Conservation (phyloP, 2,888 invertebrate species). For the Altica lythri region DNA sequence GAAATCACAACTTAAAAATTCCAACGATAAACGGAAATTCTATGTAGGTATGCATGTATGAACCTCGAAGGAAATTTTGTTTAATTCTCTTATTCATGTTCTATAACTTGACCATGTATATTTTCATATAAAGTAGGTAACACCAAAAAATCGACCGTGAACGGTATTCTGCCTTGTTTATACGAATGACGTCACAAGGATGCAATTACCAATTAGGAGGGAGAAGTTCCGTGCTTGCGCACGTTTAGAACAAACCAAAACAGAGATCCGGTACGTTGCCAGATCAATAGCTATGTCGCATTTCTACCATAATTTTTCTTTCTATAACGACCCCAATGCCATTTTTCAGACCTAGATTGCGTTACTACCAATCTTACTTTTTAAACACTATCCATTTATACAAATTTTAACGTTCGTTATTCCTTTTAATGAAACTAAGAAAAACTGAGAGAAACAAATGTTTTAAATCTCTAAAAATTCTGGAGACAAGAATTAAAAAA, state of each 20-base stretch:
- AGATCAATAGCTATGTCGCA: constrained; percentile 5
- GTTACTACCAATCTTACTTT: too few species aligned
- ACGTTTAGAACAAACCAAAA: constrained; percentile 22
- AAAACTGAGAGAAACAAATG: too few species aligned
- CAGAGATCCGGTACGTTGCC: constrained; percentile 21
- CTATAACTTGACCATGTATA: constrained; percentile 4
- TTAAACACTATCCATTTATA: too few species aligned
- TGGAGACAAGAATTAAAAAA: too few species aligned
- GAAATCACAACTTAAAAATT: constrained; percentile 1
- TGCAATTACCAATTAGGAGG: constrained; percentile 46
- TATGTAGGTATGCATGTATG: constrained; percentile 1
- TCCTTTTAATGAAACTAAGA: too few species aligned
- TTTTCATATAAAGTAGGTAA: constrained; percentile 27
- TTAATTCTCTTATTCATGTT: neutral
- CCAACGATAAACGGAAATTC: neutral
- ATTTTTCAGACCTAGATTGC: too few species aligned
- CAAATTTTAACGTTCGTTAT: too few species aligned
- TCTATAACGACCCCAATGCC: too few species aligned
- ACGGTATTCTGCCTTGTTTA: constrained; percentile 33
- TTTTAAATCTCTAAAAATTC: too few species aligned
- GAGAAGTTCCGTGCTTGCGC: constrained; percentile 51
- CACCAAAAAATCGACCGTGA: constrained; percentile 42
- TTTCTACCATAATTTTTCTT: too few species aligned
- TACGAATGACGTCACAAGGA: constrained; percentile 51
- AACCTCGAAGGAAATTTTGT: constrained; percentile 17